Conservation (phyloP, 2,113 vertebrate species). For the Myocastor coypus region DNA sequence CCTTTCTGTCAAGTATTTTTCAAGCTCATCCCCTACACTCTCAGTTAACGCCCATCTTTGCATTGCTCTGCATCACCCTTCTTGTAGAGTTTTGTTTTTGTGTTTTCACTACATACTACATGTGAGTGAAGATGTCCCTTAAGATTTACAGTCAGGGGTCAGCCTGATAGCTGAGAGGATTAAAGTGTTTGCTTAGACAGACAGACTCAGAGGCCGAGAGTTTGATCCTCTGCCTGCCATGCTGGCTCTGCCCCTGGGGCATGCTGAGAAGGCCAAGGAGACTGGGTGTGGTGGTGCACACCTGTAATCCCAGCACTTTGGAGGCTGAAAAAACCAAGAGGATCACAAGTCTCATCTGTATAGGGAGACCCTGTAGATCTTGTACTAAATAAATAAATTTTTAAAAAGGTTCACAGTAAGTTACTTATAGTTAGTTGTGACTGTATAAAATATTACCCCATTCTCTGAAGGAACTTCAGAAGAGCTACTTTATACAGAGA, state of each 20-base stretch:
- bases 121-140: background rate
- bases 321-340: no score
- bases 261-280: no score
- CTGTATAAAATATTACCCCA: background rate
- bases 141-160: background rate
- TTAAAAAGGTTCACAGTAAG: background rate
- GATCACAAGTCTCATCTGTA: no score
- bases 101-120: background rate
- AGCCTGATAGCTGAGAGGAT: no score
- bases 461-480: background rate
- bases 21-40: background rate
- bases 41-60: background rate
- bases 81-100: background rate
- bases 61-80: background rate
- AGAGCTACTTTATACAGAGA: background rate
- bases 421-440: background rate
- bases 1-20: background rate
- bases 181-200: no score
- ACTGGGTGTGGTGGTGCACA: no score
- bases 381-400: no score
- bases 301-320: no score
- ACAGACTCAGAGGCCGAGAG: no score
- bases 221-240: no score
- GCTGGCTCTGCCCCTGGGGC: no score
- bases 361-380: no score